A percentile compares a stretch with the other conserved stretches of the same genome.
These are phyloP conservation scores for Pseudoatta argentina DNA, from an alignment of 1,140 invertebrate species.

Conservation along the genomic window DNA sequence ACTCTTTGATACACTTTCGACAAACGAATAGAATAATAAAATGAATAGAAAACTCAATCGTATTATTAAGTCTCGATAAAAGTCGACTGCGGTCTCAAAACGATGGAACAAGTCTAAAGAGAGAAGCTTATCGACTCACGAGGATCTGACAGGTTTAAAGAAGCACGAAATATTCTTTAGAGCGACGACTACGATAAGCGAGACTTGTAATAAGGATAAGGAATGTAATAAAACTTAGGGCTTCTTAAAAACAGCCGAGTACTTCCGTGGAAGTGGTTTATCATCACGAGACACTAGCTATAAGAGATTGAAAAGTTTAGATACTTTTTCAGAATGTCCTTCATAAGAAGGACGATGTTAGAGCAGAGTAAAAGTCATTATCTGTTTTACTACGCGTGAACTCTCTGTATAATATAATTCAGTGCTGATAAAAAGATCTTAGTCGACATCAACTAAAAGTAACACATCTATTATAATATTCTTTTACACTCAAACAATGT, in stretches of 20 bases:
- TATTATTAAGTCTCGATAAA: conserved; percentile 49
- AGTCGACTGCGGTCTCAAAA: not conserved
- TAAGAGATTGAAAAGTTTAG: conserved; percentile 32
- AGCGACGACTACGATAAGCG: conserved; percentile 30
- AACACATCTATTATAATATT: no score
- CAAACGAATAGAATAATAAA: conserved; percentile 58
- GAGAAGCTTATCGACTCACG: conserved; percentile 39
- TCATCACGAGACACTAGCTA: conserved; percentile 29
- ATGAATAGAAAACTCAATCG: conserved; percentile 24
- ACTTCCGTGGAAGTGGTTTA: conserved; percentile 28
- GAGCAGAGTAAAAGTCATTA: not conserved
- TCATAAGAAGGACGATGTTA: not conserved
- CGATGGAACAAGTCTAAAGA: conserved; percentile 20
- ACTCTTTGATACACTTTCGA: conserved; percentile 21
- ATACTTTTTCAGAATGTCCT: not conserved
- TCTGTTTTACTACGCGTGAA: not conserved
- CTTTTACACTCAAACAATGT: no score
- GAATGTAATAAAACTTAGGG: conserved; percentile 47
- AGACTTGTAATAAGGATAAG: conserved; percentile 42
- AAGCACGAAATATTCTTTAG: conserved; percentile 39
- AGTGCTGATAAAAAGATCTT: not conserved
- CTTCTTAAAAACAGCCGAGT: conserved; percentile 37
- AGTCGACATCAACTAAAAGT: no score
- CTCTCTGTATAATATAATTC: not conserved
- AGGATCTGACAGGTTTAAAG: conserved; percentile 31